Evolutionary conservation across 2,113 vertebrate genomes (phyloP), one percentile per base, ranked within the genome.

Genomic region (Hyperopisus bebe): DNA sequence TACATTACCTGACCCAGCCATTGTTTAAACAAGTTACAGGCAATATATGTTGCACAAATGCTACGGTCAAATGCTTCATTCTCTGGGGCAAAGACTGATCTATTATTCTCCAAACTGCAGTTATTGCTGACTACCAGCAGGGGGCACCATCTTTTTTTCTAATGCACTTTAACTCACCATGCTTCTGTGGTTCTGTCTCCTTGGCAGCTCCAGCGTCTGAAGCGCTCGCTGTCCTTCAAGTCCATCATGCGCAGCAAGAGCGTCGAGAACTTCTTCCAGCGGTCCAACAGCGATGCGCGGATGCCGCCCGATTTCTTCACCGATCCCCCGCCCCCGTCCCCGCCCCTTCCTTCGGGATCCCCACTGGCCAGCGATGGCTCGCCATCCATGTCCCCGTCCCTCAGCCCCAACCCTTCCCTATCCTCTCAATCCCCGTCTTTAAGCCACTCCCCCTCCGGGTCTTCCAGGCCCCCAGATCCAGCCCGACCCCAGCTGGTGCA

Each of bases 241-340:
- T 97, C 96, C 88, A 94, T 97, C 91, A 97, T 98, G 93, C 96
- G 97, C 50, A 98, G 98, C 90, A 98, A 97, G 91, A 98, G 98
- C 0, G 93, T 98, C 89, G 98, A 98, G 94, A 98, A 97, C 93
- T 98, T 98, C 92, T 97, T 98, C 94, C 96, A 97, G 87, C 95
- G 97, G 82, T 97, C 97, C 1, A 94, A 95, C 95, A 97, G 96
- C 9, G 97, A 98, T 58, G 95, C 96, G 83, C 96, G 95, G 89
- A 93, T 97, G 62, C 96, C 97, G 1, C 93, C 95, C 0, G 97
- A 97, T 87, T 95, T 97, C 93, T 95, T 97, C 91, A 95, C 96
- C 5, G 97, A 96, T 3, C 95, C 96, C 0, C 95, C 96, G 0
- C 95, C 96, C 10, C 95, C 96, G 0, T 94, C 96, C 1, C 97